Base-by-base conservation (phyloP, 2,888 invertebrate species). In the Neoitamus cyanurus region DNA sequence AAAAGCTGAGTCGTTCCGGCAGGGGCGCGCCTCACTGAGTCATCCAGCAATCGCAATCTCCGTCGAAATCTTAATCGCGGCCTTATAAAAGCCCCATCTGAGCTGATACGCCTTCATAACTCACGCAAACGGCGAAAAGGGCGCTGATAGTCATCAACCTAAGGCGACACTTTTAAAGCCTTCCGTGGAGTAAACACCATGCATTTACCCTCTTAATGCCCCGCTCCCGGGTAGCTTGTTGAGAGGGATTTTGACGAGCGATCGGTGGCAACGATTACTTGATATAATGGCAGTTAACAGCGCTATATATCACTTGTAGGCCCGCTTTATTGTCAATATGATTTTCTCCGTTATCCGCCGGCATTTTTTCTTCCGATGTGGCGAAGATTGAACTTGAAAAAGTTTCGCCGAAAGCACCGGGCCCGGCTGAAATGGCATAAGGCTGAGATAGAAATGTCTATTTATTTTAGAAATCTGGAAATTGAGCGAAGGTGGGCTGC, bases 161-260 rank as follows among this genome's bases (percentile, higher is more conserved):
- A 75, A 42, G 75, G 42, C 42, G 75, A 75, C 75, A 75, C 42
- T 75, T 75, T 42, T 37, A 75, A 42, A 42, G 75, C 42, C 42
- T 75, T 75, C 75, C 42, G 42, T 9, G 75, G 28, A 28, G 75
- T 75, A 75, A 75, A 37, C 42, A 9, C 28, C 25, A 13, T 42
- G 28, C 75, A 42, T 37, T 42, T 13, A 37, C 75, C 42, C 28
- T 36, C 20, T 25, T 20, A 42, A 75, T 30, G 13, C 75, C 20
- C 42, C 34, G 13, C 11, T 20, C 9, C 7, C 20, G 58, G 2
- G 25, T 13, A 34, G 15, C 20, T 3, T 58, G 25, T 58, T 58
- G 25, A 75, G 42, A 42, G 42, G 75, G 75, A 75, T 75, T 75
- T 75, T 75, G 75, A 75, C 42, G 42, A 75, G 75, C 75, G 75